These are phyloP conservation scores for Anguilla japonica DNA, from an alignment of 2,113 vertebrate species.

Conservation along the genomic window DNA sequence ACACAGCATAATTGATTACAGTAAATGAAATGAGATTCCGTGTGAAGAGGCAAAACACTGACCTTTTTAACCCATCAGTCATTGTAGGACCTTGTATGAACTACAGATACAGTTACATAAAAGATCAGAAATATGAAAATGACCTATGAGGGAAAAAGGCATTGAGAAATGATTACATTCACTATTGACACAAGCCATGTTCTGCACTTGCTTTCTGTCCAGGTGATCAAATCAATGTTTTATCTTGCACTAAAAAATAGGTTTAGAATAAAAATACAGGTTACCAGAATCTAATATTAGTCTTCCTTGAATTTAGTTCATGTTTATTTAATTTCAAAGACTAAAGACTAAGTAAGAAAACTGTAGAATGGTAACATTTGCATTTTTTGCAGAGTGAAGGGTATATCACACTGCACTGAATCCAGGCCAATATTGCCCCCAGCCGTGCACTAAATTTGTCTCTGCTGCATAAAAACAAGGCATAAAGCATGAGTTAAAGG, in stretches of 20 bases:
- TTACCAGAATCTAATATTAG: background rate
- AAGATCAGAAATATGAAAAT: background rate
- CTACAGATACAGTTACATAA: background rate
- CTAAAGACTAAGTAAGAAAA: background rate
- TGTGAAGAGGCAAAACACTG: conserved; percentile 24
- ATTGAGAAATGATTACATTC: background rate
- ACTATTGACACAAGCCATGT: no score
- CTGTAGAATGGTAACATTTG: background rate
- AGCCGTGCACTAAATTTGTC: background rate
- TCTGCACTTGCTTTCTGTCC: background rate
- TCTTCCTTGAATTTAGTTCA: background rate
- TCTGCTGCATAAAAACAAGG: background rate
- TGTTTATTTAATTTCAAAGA: background rate
- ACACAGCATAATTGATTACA: conserved; percentile 44
- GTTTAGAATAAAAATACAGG: background rate
- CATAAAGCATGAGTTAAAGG: background rate
- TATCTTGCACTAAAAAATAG: background rate
- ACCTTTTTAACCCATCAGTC: conserved; percentile 34
- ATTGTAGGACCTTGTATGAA: background rate
- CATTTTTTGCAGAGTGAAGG: background rate
- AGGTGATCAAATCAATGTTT: background rate
- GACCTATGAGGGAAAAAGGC: background rate
- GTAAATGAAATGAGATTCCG: conserved; percentile 30
- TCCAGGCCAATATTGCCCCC: background rate
- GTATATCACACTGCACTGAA: background rate